Conservation (phyloP, 2,888 invertebrate genomes). For the Toxonevra muliebris region DNA sequence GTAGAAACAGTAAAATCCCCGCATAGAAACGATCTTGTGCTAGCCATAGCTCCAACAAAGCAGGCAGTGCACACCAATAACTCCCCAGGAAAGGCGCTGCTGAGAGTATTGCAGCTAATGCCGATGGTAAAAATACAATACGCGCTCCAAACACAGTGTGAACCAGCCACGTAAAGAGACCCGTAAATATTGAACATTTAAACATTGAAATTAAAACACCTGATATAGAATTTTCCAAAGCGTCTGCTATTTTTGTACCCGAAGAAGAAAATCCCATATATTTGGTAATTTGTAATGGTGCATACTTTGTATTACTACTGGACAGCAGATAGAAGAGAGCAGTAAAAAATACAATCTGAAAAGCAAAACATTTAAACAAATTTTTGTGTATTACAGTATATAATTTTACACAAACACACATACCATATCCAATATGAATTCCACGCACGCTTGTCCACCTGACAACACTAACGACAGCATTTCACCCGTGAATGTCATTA, state of each 20-base stretch:
- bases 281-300: slow-evolving; percentile 89
- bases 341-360: slow-evolving; percentile 94
- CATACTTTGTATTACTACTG: slow-evolving; percentile 85
- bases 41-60: slow-evolving; percentile 93
- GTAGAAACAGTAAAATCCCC: slow-evolving; percentile 82
- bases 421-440: slow-evolving; percentile 86
- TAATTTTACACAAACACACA: slow-evolving; percentile 37
- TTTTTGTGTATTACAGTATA: slow-evolving; percentile 10
- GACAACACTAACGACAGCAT: slow-evolving; percentile 86
- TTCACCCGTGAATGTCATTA: slow-evolving; percentile 86
- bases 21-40: slow-evolving; percentile 85
- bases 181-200: slow-evolving; percentile 97
- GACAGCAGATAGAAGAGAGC: slow-evolving; percentile 95
- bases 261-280: slow-evolving; percentile 79
- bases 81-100: slow-evolving; percentile 97
- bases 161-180: slow-evolving; percentile 97
- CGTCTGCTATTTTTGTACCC: slow-evolving; percentile 80
- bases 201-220: slow-evolving; percentile 96
- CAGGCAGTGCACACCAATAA: slow-evolving; percentile 94
- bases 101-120: slow-evolving; percentile 87
- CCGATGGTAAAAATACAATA: slow-evolving; percentile 93
- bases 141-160: slow-evolving; percentile 94
- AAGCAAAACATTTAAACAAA: slow-evolving; percentile 6
- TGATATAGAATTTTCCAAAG: slow-evolving; percentile 87
- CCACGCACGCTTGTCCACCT: slow-evolving; percentile 89